These are phyloP conservation scores for Pongo pygmaeus DNA, from an alignment of 2,113 vertebrate species.

Conservation along the genomic window DNA sequence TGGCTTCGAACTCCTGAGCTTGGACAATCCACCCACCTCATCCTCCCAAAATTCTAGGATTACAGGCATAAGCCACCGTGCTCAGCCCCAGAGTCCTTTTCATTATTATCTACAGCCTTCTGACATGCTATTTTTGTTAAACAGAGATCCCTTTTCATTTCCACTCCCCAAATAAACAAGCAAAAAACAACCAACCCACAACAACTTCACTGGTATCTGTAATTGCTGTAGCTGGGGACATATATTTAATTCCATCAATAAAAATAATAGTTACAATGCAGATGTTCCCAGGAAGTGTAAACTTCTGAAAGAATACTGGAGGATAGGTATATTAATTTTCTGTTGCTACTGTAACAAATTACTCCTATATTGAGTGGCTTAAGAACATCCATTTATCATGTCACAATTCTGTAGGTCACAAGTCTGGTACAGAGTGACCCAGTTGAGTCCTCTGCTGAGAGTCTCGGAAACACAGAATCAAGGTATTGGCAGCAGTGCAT, in stretches of 20 bases:
- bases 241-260: neutral
- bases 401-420: neutral
- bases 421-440: neutral
- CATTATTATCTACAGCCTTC: neutral
- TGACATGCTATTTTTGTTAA: neutral
- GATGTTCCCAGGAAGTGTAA: neutral
- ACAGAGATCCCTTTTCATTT: neutral
- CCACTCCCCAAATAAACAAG: neutral
- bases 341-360: neutral
- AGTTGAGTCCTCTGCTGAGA: neutral
- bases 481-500: accelerated
- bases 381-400: neutral
- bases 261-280: neutral
- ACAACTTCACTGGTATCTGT: neutral
- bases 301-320: neutral
- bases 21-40: too few species aligned
- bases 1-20: too few species aligned
- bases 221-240: neutral
- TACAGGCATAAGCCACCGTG: too few species aligned
- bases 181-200: neutral
- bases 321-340: neutral
- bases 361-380: neutral
- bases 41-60: too few species aligned
- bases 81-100: neutral
- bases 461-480: neutral